A percentile compares a stretch with the other conserved stretches of the same genome.
Conservation (phyloP, 2,797 vertebrate genomes). For the Spea hammondii region DNA sequence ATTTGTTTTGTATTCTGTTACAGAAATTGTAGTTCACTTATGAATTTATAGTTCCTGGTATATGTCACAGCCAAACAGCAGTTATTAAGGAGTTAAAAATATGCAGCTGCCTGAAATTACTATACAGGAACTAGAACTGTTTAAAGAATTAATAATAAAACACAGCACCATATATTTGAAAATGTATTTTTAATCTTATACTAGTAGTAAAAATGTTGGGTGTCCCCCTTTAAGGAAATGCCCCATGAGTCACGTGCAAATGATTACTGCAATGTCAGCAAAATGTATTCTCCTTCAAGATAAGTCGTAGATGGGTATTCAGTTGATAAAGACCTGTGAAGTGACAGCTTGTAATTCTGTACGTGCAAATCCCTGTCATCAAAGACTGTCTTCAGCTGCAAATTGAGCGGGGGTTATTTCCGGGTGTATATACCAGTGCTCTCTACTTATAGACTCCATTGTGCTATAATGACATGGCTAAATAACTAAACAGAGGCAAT, state of each 20-base stretch:
- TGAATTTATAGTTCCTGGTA: too few species aligned
- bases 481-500: slow-evolving; percentile 62
- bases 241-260: neutral
- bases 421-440: slow-evolving; percentile 2
- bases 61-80: too few species aligned
- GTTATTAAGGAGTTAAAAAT: too few species aligned
- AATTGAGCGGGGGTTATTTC: slow-evolving; percentile 22
- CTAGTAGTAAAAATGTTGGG: too few species aligned
- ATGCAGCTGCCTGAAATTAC: too few species aligned
- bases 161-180: too few species aligned
- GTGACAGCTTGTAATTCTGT: slow-evolving; percentile 16
- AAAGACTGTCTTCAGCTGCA: slow-evolving; percentile 4
- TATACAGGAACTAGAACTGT: too few species aligned
- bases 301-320: neutral
- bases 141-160: too few species aligned
- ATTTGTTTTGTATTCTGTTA: too few species aligned
- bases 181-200: too few species aligned
- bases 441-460: slow-evolving; percentile 49
- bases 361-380: slow-evolving; percentile 7
- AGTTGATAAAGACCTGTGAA: neutral
- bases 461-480: slow-evolving; percentile 60
- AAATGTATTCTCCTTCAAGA: neutral
- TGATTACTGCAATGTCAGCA: neutral
- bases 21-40: too few species aligned
- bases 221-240: too few species aligned